Evolutionary conservation across 2,113 vertebrate genomes (phyloP).

Genomic region (Eptatretus burgeri): DNA sequence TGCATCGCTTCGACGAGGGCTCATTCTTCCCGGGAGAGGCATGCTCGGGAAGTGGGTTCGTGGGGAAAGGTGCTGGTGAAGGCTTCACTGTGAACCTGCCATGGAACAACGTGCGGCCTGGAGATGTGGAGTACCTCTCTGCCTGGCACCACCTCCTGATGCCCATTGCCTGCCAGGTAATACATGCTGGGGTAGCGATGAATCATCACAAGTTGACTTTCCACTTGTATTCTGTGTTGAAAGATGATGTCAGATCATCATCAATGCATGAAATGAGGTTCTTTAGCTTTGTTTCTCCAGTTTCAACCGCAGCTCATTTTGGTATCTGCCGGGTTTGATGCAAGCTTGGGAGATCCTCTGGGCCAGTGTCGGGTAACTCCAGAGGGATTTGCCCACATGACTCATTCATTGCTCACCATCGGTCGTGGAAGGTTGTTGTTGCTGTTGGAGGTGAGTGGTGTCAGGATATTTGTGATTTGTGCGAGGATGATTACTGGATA

Average conservation of each 20-base stretch:
- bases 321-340: conserved; percentile 57
- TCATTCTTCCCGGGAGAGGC: conserved; percentile 37
- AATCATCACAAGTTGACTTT: too few relatives aligned
- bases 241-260: too few relatives aligned
- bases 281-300: conserved; percentile 15
- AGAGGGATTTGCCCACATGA: conserved; percentile 47
- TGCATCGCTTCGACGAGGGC: conserved; percentile 49
- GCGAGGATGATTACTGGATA: too few relatives aligned
- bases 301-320: conserved; percentile 47
- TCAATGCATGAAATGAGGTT: background rate
- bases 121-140: conserved; percentile 37
- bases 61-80: conserved; percentile 21
- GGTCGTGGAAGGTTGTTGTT: conserved; percentile 31
- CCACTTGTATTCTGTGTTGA: too few relatives aligned
- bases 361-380: conserved; percentile 45
- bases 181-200: too few relatives aligned
- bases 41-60: conserved; percentile 21
- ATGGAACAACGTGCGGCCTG: conserved; percentile 36
- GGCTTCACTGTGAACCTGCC: conserved; percentile 54
- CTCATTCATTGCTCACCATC: conserved; percentile 37
- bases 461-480: too few relatives aligned
- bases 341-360: conserved; percentile 40
- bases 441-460: conserved; percentile 29
- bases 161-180: conserved; percentile 43
- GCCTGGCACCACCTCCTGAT: conserved; percentile 40